Percentiles rank a stretch among this genome's conserved stretches.
Conservation (phyloP, 35 echinoderm and acorn worm genomes). For the Heliocidaris tuberculata region DNA sequence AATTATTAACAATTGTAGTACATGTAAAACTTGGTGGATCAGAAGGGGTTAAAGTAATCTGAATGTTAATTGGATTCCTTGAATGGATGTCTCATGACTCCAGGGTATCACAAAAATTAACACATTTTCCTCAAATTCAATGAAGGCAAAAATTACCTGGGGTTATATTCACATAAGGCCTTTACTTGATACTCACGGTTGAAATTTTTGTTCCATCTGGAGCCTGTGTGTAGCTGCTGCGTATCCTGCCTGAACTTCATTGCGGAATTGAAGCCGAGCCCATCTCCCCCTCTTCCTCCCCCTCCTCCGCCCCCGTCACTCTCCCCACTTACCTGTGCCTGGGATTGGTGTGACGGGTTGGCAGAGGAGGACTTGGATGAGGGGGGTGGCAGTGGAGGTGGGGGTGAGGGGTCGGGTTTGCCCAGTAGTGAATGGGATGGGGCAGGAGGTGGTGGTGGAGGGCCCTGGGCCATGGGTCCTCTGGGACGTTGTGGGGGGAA, state of each 20-base stretch:
- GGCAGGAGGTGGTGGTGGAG: not conserved
- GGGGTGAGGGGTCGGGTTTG: not conserved
- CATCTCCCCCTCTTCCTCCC: not conserved
- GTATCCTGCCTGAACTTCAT: not conserved
- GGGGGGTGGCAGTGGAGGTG: conserved; percentile 13
- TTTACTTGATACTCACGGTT: not conserved
- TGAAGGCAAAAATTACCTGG: not conserved
- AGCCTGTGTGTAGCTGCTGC: conserved; percentile 22
- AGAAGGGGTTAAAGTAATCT: too few species aligned
- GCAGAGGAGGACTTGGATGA: not conserved
- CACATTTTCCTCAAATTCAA: not conserved
- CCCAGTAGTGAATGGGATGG: not conserved
- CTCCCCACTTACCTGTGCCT: conserved; percentile 40
- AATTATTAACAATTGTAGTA: too few species aligned
- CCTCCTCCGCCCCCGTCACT: conserved; percentile 10
- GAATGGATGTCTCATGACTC: too few species aligned
- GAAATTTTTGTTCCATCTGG: conserved; percentile 19
- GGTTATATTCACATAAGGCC: not conserved
- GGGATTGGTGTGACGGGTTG: not conserved
- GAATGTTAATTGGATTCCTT: too few species aligned
- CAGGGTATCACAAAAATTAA: too few species aligned
- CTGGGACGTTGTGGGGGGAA: not conserved
- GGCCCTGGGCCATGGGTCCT: conserved; percentile 34
- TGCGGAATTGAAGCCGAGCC: not conserved
- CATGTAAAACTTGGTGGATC: too few species aligned